phyloP scores from a whole-genome alignment of 1,140 invertebrate species.

The Dreissena polymorpha region DNA sequence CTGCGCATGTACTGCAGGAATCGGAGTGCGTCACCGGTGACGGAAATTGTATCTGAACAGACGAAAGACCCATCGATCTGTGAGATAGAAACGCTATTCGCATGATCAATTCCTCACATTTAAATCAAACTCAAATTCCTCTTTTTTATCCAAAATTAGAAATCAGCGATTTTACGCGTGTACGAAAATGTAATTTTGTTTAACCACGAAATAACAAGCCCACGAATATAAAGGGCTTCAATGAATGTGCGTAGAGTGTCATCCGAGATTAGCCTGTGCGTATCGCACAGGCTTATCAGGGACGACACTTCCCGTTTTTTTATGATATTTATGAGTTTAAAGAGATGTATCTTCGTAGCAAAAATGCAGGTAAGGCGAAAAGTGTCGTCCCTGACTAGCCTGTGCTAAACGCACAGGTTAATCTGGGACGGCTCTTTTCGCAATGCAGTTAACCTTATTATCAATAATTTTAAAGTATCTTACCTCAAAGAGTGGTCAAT shows the following conservation, averaged over 20 bases:
- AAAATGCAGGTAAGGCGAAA: too few relatives aligned
- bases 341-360: too few relatives aligned
- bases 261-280: too few relatives aligned
- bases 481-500: slow-evolving; percentile 96
- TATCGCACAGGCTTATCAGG: too few relatives aligned
- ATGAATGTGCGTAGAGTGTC: too few relatives aligned
- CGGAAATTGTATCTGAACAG: neutral
- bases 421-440: too few relatives aligned
- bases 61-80: slow-evolving; percentile 26
- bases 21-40: neutral
- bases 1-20: slow-evolving; percentile 21
- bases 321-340: too few relatives aligned
- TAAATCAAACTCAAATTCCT: neutral
- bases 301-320: too few relatives aligned
- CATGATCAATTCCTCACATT: neutral
- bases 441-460: too few relatives aligned
- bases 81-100: neutral
- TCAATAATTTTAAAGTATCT: neutral
- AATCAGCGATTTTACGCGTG: neutral
- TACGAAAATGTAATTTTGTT: neutral
- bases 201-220: neutral
- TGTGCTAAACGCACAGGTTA: too few relatives aligned
- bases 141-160: neutral
- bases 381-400: too few relatives aligned
- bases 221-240: too few relatives aligned